Evolutionary conservation across 1,140 invertebrate species (phyloP).

Genomic region (Babylonia areolata): DNA sequence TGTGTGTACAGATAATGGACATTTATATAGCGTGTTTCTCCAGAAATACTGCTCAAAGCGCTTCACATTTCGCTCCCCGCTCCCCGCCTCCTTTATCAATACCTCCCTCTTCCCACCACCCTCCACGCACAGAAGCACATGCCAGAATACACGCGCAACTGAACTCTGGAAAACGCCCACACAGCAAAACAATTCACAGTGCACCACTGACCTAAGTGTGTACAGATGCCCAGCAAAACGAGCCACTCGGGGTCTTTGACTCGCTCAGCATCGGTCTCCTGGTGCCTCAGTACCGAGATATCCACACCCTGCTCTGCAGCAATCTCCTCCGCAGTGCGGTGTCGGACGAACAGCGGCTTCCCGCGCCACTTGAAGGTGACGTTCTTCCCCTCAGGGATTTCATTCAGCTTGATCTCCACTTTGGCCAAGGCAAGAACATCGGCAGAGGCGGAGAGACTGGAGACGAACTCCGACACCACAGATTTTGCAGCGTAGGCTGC

Average conservation of each 20-base stretch:
- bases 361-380: conserved; percentile 98
- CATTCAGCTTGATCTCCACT: conserved; percentile 93
- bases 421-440: conserved; percentile 96
- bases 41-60: too few species aligned
- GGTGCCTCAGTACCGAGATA: conserved; percentile 88
- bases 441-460: conserved; percentile 88
- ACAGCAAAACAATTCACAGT: neutral
- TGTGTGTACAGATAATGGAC: too few species aligned
- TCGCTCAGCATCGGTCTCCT: conserved; percentile 88
- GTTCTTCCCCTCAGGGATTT: conserved; percentile 87
- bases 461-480: conserved; percentile 85
- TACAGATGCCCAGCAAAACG: conserved; percentile 96
- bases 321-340: conserved; percentile 90
- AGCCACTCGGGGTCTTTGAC: conserved; percentile 90
- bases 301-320: conserved; percentile 84
- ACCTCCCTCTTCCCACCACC: too few species aligned
- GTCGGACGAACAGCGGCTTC: conserved; percentile 96
- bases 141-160: neutral
- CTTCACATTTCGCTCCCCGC: too few species aligned
- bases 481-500: conserved; percentile 87
- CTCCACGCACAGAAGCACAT: too few species aligned
- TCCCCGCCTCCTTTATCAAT: too few species aligned
- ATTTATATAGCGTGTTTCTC: too few species aligned
- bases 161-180: neutral
- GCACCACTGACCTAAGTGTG: conserved; percentile 90